Conservation (phyloP, 2,888 invertebrate genomes). For the Aspidapion aeneum region DNA sequence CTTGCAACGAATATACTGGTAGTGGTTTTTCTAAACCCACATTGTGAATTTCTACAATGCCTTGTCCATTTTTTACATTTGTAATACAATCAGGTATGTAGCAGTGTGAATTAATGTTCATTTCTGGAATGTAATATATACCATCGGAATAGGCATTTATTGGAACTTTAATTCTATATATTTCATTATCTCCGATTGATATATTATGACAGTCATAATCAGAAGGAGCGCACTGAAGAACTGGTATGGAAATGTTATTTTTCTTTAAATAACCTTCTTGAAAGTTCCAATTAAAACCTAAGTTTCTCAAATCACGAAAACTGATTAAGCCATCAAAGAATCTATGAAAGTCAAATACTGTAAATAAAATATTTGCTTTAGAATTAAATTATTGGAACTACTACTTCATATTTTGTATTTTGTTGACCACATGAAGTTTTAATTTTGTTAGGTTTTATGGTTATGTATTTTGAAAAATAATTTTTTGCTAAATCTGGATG, state of each 20-base stretch:
- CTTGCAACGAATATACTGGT: background rate
- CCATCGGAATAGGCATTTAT: constrained; percentile 8
- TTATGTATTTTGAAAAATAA: constrained; percentile 6
- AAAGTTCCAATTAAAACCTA: constrained; percentile 13
- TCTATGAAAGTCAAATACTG: constrained; percentile 21
- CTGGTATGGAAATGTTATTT: background rate
- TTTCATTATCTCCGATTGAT: constrained; percentile 6
- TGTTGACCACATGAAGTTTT: constrained; percentile 8
- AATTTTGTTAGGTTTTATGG: constrained; percentile 4
- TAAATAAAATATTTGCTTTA: constrained; percentile 6
- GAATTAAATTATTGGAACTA: constrained; percentile 8
- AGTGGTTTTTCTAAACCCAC: constrained; percentile 5
- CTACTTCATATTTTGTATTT: background rate
- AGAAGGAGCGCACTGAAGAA: background rate
- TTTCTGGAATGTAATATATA: constrained; percentile 12
- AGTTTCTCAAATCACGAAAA: constrained; percentile 13
- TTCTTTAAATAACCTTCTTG: no score
- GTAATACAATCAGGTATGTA: constrained; percentile 6
- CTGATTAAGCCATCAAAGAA: constrained; percentile 24
- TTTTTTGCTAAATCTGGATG: constrained; percentile 10
- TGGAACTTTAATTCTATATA: constrained; percentile 9
- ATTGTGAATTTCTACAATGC: constrained; percentile 1
- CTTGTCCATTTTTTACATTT: background rate
- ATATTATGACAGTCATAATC: constrained; percentile 7
- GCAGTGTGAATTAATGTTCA: background rate